Evolutionary conservation across 2,113 vertebrate genomes (phyloP).

Genomic region (Takifugu bimaculatus): DNA sequence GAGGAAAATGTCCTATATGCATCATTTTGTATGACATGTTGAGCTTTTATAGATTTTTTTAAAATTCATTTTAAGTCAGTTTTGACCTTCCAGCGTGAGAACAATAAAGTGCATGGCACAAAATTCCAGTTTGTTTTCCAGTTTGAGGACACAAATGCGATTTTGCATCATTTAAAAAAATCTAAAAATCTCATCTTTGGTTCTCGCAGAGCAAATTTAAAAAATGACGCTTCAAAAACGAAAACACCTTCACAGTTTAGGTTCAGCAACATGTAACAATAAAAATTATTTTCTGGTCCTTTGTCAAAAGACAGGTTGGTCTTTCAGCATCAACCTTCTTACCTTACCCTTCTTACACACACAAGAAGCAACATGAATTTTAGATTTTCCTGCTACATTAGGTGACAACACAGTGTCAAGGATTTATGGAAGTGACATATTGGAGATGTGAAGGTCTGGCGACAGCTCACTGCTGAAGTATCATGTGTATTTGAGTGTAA

Average conservation of each 20-base stretch:
- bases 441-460: too few relatives aligned
- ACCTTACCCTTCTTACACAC: too few relatives aligned
- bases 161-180: conserved; percentile 11
- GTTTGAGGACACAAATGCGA: conserved; percentile 64
- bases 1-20: conserved; percentile 88
- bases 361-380: too few relatives aligned
- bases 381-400: too few relatives aligned
- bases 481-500: background rate
- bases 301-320: too few relatives aligned
- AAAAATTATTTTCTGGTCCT: too few relatives aligned
- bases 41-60: conserved; percentile 93
- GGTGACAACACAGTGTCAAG: too few relatives aligned
- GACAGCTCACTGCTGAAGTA: background rate
- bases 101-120: conserved; percentile 78
- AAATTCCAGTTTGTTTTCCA: conserved; percentile 50
- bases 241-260: too few relatives aligned
- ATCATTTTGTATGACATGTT: conserved; percentile 98
- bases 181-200: background rate
- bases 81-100: conserved; percentile 71
- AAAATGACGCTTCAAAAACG: too few relatives aligned
- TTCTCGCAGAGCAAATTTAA: background rate
- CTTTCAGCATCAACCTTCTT: too few relatives aligned
- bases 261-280: too few relatives aligned
- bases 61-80: conserved; percentile 76
- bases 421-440: too few relatives aligned